phyloP scores from a whole-genome alignment of 1,140 invertebrate genomes.

The Euwallacea similis region DNA sequence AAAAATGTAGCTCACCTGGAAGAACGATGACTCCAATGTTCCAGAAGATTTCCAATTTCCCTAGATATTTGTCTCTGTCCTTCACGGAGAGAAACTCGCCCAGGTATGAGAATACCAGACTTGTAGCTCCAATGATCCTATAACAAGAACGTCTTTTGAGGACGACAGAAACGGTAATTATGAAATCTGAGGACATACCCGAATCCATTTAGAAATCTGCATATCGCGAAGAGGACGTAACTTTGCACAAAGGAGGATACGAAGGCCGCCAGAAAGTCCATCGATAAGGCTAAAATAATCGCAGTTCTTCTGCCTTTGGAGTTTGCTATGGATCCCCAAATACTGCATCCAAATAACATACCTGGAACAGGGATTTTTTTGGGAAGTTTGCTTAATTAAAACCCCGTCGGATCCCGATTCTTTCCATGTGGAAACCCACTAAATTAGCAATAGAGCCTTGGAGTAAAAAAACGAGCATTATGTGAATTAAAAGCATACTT shows the following conservation, averaged over 20 bases:
- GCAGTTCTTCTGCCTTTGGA: slow-evolving; percentile 61
- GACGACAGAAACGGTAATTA: too few species aligned
- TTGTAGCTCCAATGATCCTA: slow-evolving; percentile 62
- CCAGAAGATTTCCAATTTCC: slow-evolving; percentile 63
- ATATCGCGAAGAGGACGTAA: slow-evolving; percentile 63
- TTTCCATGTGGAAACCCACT: too few species aligned
- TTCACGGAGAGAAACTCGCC: slow-evolving; percentile 61
- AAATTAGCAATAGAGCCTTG: too few species aligned
- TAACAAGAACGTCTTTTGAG: slow-evolving; percentile 39
- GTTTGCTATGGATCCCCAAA: slow-evolving; percentile 69
- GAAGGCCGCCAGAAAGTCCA: slow-evolving; percentile 64
- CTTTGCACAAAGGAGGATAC: slow-evolving; percentile 62
- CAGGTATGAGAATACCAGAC: slow-evolving; percentile 62
- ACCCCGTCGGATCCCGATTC: too few species aligned
- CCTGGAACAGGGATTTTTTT: slow-evolving; percentile 53
- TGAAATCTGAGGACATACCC: slow-evolving; percentile 54
- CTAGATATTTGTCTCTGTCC: slow-evolving; percentile 60
- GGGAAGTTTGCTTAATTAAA: too few species aligned
- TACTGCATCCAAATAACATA: slow-evolving; percentile 69
- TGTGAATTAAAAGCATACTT: background rate
- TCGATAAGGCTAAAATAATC: slow-evolving; percentile 62
- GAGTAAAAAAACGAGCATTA: too few species aligned
- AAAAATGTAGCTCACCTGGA: slow-evolving; percentile 53
- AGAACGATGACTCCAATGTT: slow-evolving; percentile 60
- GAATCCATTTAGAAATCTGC: slow-evolving; percentile 68